Percentiles rank a stretch among this genome's conserved stretches.
Conservation (phyloP, 1,140 invertebrate species). For the Limonius californicus region DNA sequence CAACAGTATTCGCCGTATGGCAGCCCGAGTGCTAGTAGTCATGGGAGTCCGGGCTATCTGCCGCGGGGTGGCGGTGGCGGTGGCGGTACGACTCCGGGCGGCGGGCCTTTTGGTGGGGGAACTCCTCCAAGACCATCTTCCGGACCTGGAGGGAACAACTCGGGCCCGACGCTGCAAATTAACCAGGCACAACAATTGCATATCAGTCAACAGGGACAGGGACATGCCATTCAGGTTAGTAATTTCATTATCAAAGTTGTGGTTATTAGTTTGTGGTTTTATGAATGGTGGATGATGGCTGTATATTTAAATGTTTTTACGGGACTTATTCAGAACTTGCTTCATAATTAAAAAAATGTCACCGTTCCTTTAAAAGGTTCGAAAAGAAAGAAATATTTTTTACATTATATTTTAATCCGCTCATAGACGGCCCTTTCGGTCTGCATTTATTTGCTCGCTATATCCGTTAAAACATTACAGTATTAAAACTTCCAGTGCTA, state of each 20-base stretch:
- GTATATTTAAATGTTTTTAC: no score
- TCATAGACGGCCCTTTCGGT: no score
- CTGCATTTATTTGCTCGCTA: no score
- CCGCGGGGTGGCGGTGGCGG: constrained; percentile 48
- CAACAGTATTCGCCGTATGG: constrained; percentile 67
- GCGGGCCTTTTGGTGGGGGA: constrained; percentile 55
- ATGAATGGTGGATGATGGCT: no score
- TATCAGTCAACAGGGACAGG: constrained; percentile 67
- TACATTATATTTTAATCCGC: no score
- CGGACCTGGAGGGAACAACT: constrained; percentile 49
- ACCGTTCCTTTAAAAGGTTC: no score
- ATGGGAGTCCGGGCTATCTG: constrained; percentile 58
- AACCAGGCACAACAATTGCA: constrained; percentile 83
- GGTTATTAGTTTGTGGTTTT: no score
- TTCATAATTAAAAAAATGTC: neutral
- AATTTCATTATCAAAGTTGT: no score
- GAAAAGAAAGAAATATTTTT: no score
- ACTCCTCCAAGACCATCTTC: constrained; percentile 61
- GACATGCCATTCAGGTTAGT: constrained; percentile 70
- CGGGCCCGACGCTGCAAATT: constrained; percentile 64
- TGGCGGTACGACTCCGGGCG: constrained; percentile 41
- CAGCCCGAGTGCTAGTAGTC: constrained; percentile 57
- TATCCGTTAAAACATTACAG: no score
- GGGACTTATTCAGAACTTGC: no score
- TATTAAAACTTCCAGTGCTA: no score